Base-by-base conservation (phyloP, 2,888 invertebrate species). In the Arge pagana region DNA sequence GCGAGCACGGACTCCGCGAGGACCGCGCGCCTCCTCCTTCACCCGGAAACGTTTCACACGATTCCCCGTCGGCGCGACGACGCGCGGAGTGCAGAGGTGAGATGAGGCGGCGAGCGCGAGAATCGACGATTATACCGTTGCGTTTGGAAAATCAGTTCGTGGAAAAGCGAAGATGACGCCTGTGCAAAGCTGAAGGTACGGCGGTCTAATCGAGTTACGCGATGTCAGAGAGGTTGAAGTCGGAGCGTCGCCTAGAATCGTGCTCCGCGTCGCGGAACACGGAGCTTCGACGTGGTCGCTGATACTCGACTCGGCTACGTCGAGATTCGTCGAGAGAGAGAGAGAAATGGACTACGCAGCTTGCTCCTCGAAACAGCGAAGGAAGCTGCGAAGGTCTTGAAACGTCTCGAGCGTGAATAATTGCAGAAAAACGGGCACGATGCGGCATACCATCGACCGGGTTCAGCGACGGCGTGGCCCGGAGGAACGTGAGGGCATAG, bases 391-490 rank as follows among this genome's bases (percentile, higher is more conserved):
- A 28, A 28, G 16, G 16, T 21, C 49, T 39, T 24, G 40, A 7
- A 18, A 15, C 26, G 28, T 15, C 21, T 30, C n/a, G 28, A 40
- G 49, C 49, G 40, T 49, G 13, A 39, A 30, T 49, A 30, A 49
- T 49, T 39, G 49, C 37, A 49, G 39, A 40, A 49, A 49, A 49
- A 49, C 49, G 15, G 37, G 19, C 30, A 16, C 26, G 6, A 40
- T 31, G n/a, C 28, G 40, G 13, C 21, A 23, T 10, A n/a, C 2
- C 10, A 13, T 11, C 8, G 13, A 8, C 18, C 21, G 23, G 13
- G 11, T 23, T 15, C 19, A 45, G 11, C 33, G 49, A 7, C 40
- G 31, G 28, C 39, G 16, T 28, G 15, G n/a, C n/a, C 37, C 37
- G 4, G 37, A 2, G 2, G 23, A 15, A 11, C 11, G 21, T 19